Evolutionary conservation across 2,888 invertebrate species (phyloP).

Genomic region (Suillia variegata): DNA sequence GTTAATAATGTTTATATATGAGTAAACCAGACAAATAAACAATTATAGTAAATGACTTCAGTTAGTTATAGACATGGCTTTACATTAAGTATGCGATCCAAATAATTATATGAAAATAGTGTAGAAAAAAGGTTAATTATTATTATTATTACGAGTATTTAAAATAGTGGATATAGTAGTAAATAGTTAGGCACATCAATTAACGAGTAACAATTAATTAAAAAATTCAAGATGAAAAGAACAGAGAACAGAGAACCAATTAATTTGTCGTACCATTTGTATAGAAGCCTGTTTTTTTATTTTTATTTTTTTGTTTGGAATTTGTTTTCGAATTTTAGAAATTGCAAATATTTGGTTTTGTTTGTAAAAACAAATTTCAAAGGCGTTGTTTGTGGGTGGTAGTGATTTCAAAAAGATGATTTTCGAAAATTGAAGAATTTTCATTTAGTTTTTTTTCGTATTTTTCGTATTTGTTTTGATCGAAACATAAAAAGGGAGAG

Average conservation of each 20-base stretch:
- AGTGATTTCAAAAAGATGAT: background rate
- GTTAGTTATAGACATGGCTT: background rate
- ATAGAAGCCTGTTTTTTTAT: conserved; percentile 54
- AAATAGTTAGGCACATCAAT: background rate
- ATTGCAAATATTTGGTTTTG: conserved; percentile 21
- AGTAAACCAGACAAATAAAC: background rate
- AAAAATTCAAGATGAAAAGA: conserved; percentile 33
- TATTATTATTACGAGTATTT: background rate
- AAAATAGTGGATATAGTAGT: background rate
- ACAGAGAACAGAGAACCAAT: conserved; percentile 46
- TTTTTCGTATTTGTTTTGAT: conserved; percentile 12
- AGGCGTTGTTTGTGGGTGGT: background rate
- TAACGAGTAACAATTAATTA: conserved; percentile 21
- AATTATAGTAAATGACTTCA: background rate
- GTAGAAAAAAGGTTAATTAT: too few relatives aligned
- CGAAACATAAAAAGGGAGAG: conserved; percentile 45
- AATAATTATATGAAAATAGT: too few relatives aligned
- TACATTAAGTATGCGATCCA: background rate
- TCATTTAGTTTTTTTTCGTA: conserved; percentile 11
- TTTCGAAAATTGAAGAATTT: conserved; percentile 17
- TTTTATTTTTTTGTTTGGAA: conserved; percentile 19
- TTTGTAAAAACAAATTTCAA: background rate
- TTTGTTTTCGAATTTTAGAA: conserved; percentile 25
- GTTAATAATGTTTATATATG: background rate
- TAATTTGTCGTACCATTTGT: conserved; percentile 61